Conservation (phyloP, 1,140 invertebrate genomes). For the Trinorchestia longiramus region DNA sequence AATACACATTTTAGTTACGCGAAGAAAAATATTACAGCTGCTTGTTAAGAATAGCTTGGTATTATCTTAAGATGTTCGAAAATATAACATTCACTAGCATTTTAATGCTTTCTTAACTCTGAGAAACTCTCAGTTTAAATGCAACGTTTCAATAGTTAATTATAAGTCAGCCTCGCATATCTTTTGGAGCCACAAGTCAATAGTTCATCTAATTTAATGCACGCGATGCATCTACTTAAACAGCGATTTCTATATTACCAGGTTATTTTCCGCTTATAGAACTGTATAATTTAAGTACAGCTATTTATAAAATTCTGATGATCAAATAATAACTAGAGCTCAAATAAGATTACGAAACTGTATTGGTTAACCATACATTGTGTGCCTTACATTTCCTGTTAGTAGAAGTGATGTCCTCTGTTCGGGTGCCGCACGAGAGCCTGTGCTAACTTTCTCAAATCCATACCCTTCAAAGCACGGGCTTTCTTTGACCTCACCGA, state of each 20-base stretch:
- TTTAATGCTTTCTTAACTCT: neutral
- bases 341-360: neutral
- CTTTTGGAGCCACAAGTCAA: neutral
- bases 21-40: neutral
- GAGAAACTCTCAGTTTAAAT: neutral
- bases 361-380: neutral
- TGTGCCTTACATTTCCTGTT: neutral
- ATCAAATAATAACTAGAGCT: neutral
- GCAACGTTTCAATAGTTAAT: neutral
- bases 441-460: neutral
- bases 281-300: neutral
- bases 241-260: neutral
- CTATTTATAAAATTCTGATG: neutral
- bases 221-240: neutral
- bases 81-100: neutral
- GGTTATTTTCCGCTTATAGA: neutral
- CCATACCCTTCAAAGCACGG: neutral
- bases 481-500: conserved; percentile 36
- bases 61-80: neutral
- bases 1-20: neutral
- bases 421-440: neutral
- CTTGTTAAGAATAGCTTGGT: neutral
- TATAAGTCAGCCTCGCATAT: neutral
- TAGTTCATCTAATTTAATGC: neutral
- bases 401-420: neutral